These are phyloP conservation scores for Tragulus kanchil DNA, from an alignment of 2,113 vertebrate species.

Conservation along the genomic window DNA sequence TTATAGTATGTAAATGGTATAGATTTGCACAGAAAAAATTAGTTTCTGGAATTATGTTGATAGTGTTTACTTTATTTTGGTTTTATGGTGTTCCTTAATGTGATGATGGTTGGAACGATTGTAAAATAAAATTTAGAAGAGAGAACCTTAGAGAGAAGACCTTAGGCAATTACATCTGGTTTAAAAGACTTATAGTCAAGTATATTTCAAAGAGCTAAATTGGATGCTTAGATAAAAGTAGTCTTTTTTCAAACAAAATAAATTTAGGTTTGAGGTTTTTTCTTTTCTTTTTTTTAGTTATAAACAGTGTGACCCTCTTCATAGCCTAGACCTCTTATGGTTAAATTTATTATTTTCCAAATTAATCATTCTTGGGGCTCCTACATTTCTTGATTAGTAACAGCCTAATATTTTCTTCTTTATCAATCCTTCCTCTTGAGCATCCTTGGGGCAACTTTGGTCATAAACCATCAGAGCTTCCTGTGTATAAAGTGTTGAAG, in stretches of 20 bases:
- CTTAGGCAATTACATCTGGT: neutral
- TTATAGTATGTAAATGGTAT: constrained; percentile 8
- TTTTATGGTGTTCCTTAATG: neutral
- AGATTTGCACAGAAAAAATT: neutral
- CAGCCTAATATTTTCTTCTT: neutral
- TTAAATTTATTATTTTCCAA: constrained; percentile 2
- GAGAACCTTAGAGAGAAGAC: constrained; percentile 12
- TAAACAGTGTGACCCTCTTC: neutral
- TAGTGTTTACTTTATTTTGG: neutral
- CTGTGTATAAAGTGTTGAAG: neutral
- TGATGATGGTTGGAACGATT: neutral
- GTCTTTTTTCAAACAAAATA: constrained; percentile 28
- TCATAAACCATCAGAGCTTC: neutral
- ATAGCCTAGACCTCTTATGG: neutral
- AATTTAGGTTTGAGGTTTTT: neutral
- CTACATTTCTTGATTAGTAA: neutral
- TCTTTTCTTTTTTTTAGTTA: constrained; percentile 13
- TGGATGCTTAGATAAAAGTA: neutral
- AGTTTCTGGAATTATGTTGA: neutral
- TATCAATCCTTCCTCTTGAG: neutral
- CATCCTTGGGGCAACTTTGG: neutral
- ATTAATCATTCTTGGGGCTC: neutral
- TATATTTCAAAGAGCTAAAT: neutral
- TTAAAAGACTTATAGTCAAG: constrained; percentile 21
- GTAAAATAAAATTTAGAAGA: neutral